Conservation (phyloP, 2,888 invertebrate genomes). For the Zeuzera pyrina region DNA sequence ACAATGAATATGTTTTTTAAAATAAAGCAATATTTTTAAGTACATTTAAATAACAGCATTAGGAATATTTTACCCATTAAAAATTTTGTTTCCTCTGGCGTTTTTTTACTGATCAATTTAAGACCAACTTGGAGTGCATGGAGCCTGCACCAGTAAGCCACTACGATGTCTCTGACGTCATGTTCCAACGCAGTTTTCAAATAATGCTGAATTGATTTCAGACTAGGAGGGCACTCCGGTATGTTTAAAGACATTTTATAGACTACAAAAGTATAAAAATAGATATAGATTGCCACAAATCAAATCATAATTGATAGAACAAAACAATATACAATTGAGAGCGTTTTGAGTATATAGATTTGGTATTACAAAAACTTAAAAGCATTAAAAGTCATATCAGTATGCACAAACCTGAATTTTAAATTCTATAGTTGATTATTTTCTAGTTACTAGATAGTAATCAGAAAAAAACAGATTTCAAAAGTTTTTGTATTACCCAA, state of each 20-base stretch:
- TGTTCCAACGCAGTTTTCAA: constrained; percentile 94
- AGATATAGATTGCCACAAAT: too few species aligned
- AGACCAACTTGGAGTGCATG: constrained; percentile 93
- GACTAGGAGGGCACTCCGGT: constrained; percentile 81
- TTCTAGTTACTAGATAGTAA: too few species aligned
- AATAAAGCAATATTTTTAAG: too few species aligned
- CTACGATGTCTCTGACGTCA: constrained; percentile 89
- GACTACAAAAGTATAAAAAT: too few species aligned
- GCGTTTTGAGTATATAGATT: not conserved
- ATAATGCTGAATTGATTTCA: constrained; percentile 92
- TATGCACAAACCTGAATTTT: too few species aligned
- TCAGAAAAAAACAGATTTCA: too few species aligned
- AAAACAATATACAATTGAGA: not conserved
- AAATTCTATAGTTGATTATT: too few species aligned
- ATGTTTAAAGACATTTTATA: constrained; percentile 39
- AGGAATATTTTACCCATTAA: constrained; percentile 75
- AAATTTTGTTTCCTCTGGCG: constrained; percentile 88
- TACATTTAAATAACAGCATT: too few species aligned
- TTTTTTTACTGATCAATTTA: constrained; percentile 81
- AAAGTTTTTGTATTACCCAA: too few species aligned
- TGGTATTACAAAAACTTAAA: not conserved
- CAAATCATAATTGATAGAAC: too few species aligned
- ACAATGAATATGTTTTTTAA: too few species aligned
- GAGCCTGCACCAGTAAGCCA: constrained; percentile 95
- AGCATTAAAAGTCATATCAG: too few species aligned